These are phyloP conservation scores for Trichonephila clavata DNA, from an alignment of 1,140 invertebrate species.

Conservation along the genomic window DNA sequence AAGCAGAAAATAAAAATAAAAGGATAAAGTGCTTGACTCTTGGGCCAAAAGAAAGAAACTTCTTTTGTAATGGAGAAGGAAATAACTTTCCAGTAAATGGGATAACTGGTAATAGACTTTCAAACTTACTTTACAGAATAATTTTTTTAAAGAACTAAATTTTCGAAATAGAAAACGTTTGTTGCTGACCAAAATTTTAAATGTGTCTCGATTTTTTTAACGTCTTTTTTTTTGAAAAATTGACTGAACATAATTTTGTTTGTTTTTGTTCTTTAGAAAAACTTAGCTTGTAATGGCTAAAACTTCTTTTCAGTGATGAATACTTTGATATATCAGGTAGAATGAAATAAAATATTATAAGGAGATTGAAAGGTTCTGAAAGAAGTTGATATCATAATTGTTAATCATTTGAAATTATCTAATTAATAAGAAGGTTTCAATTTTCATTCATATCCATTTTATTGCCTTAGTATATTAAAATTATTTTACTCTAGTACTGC, in stretches of 20 bases:
- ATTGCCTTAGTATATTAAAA: too few species aligned
- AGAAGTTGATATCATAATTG: too few species aligned
- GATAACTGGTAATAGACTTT: conserved; percentile 1
- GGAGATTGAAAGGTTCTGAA: too few species aligned
- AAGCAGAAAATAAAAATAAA: neutral
- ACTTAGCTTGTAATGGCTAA: too few species aligned
- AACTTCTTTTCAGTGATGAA: too few species aligned
- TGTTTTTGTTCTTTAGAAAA: neutral
- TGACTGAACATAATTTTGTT: neutral
- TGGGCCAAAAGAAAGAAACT: neutral
- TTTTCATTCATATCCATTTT: too few species aligned
- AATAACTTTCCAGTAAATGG: neutral
- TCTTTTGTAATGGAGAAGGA: neutral
- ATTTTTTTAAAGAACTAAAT: neutral
- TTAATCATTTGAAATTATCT: too few species aligned
- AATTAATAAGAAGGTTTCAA: too few species aligned
- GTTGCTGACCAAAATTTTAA: neutral
- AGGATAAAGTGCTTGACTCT: neutral
- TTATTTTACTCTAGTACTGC: too few species aligned
- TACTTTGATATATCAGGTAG: too few species aligned
- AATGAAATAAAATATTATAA: too few species aligned
- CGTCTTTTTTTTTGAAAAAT: neutral
- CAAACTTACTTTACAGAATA: neutral
- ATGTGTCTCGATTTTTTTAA: neutral
- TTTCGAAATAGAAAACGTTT: neutral